phyloP scores from a whole-genome alignment of 2,113 vertebrate species.

The Corvus moneduloides region DNA sequence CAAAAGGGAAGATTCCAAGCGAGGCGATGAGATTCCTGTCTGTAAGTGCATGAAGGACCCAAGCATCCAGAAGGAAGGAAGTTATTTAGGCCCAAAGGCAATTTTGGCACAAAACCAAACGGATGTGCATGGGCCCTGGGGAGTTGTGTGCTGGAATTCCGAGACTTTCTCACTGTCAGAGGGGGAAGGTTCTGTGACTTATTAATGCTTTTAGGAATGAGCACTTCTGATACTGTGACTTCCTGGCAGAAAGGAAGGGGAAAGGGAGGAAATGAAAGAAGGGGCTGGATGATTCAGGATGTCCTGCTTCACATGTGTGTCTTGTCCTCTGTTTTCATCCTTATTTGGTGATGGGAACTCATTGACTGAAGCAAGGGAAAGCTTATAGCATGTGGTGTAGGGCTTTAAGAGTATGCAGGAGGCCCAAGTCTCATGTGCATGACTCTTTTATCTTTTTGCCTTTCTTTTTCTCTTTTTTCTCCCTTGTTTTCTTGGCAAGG shows the following conservation, averaged over 20 bases:
- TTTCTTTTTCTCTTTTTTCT: background rate
- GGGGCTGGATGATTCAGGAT: background rate
- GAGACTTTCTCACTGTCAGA: background rate
- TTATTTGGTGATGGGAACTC: background rate
- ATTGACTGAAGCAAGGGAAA: background rate
- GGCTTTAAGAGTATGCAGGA: background rate
- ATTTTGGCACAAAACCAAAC: background rate
- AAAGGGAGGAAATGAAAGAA: slow-evolving; percentile 22
- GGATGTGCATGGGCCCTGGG: background rate
- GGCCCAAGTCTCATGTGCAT: background rate
- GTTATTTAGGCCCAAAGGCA: background rate
- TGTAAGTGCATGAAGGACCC: background rate
- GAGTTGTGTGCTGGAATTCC: background rate
- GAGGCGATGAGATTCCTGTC: background rate
- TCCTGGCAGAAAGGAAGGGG: slow-evolving; percentile 18
- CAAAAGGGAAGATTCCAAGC: background rate
- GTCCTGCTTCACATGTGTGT: slow-evolving; percentile 12
- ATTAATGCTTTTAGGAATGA: background rate
- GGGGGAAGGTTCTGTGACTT: background rate
- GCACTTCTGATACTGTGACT: background rate
- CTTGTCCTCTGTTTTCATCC: background rate
- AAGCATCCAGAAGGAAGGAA: background rate
- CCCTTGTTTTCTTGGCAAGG: background rate
- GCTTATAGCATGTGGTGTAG: rapidly evolving
- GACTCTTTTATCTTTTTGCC: background rate